Conservation (phyloP, 2,888 invertebrate genomes). For the Tiliacea aurago region DNA sequence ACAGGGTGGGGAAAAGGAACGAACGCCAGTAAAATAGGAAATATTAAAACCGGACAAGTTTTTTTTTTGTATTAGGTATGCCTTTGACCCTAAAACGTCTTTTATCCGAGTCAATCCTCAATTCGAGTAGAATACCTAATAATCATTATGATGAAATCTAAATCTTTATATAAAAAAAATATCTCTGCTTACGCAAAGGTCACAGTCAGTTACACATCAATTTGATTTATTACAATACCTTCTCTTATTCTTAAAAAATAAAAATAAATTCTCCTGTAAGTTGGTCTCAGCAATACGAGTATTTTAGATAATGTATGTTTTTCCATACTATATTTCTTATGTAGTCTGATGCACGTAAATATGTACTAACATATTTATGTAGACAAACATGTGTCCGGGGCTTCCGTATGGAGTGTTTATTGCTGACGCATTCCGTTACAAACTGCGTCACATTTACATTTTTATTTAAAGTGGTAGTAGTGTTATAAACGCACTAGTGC, state of each 20-base stretch:
- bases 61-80: too few species aligned
- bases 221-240: too few species aligned
- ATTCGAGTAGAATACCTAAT: neutral
- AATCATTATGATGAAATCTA: neutral
- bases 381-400: conserved; percentile 8
- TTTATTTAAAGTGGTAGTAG: conserved; percentile 24
- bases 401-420: conserved; percentile 39
- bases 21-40: too few species aligned
- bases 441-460: conserved; percentile 45
- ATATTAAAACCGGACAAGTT: too few species aligned
- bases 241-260: neutral
- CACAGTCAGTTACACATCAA: neutral
- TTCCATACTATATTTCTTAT: neutral
- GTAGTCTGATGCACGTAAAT: neutral
- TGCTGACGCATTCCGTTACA: conserved; percentile 40
- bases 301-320: neutral
- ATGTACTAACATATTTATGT: conserved; percentile 9
- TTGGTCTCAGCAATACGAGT: too few species aligned
- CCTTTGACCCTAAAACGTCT: neutral
- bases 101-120: neutral
- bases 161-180: neutral
- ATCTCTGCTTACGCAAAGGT: too few species aligned
- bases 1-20: neutral
- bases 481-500: conserved; percentile 24
- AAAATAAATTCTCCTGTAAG: neutral